These are phyloP conservation scores for Apistogramma diplotaenia DNA, from an alignment of 2,113 vertebrate genomes.

Conservation along the genomic window DNA sequence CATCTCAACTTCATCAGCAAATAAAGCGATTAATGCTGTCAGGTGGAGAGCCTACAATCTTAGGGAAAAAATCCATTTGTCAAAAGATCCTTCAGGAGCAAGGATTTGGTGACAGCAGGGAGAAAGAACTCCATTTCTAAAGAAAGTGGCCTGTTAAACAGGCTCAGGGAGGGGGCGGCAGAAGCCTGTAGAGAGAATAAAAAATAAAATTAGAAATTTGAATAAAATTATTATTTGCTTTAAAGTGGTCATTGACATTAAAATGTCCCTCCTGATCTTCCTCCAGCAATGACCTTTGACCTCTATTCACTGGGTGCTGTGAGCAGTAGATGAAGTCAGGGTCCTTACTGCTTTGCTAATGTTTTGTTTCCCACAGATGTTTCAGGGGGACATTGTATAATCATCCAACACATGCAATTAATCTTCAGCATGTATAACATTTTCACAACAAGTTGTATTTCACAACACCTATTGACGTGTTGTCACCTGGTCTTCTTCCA, in stretches of 20 bases:
- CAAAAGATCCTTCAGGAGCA: background rate
- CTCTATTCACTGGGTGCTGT: background rate
- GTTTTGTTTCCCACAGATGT: background rate
- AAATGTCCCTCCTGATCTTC: background rate
- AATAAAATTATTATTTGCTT: no score
- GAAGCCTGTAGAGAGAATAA: background rate
- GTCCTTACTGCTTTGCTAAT: background rate
- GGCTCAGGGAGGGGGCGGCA: background rate
- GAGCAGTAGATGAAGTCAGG: background rate
- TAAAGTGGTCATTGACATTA: background rate
- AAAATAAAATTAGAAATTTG: no score
- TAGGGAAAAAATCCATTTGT: rapidly evolving
- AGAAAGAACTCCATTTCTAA: background rate
- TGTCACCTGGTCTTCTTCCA: no score
- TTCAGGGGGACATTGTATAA: conserved; percentile 6
- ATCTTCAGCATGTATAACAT: background rate
- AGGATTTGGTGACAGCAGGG: background rate
- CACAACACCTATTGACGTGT: background rate
- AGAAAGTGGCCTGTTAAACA: background rate
- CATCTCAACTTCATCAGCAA: background rate
- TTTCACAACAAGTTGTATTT: background rate
- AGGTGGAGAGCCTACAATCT: background rate
- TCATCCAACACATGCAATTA: background rate
- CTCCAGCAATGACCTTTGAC: conserved; percentile 3
- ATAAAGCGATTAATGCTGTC: background rate